Evolutionary conservation across 2,797 vertebrate species (phyloP).

Genomic region (Acipenser oxyrinchus): DNA sequence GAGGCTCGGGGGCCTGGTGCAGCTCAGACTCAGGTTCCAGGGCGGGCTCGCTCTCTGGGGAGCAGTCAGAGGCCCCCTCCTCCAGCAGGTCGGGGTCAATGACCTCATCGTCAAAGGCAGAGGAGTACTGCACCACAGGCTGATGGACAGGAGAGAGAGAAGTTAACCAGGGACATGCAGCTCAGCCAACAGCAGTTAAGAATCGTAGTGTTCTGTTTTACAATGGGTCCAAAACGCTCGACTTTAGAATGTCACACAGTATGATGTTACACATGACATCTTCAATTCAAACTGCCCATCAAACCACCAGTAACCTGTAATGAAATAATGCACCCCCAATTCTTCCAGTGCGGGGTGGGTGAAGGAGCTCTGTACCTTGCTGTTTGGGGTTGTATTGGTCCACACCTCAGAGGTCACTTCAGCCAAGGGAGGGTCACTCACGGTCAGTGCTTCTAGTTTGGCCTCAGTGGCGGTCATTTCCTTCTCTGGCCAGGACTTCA

Average conservation of each 20-base stretch:
- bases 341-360: too few species aligned
- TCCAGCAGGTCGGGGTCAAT: slow-evolving; percentile 47
- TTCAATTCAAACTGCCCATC: too few species aligned
- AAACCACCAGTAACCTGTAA: too few species aligned
- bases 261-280: too few species aligned
- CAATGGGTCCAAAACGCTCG: not conserved
- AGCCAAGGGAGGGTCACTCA: slow-evolving; percentile 51
- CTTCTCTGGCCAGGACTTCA: slow-evolving; percentile 45
- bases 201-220: not conserved
- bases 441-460: slow-evolving; percentile 64
- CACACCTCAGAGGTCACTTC: slow-evolving; percentile 40
- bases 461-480: slow-evolving; percentile 31
- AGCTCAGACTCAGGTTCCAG: slow-evolving; percentile 36
- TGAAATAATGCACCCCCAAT: too few species aligned
- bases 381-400: slow-evolving; percentile 24
- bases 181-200: not conserved
- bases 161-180: not conserved
- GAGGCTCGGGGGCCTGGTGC: slow-evolving; percentile 28
- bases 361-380: slow-evolving; percentile 40
- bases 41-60: slow-evolving; percentile 25
- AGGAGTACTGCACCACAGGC: slow-evolving; percentile 75
- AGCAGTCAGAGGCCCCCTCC: slow-evolving; percentile 43
- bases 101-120: slow-evolving; percentile 80
- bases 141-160: slow-evolving; percentile 25
- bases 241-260: too few species aligned